A percentile compares a stretch with the other conserved stretches of the same genome.
phyloP scores from a whole-genome alignment of 2,113 vertebrate species.

The Passer domesticus region DNA sequence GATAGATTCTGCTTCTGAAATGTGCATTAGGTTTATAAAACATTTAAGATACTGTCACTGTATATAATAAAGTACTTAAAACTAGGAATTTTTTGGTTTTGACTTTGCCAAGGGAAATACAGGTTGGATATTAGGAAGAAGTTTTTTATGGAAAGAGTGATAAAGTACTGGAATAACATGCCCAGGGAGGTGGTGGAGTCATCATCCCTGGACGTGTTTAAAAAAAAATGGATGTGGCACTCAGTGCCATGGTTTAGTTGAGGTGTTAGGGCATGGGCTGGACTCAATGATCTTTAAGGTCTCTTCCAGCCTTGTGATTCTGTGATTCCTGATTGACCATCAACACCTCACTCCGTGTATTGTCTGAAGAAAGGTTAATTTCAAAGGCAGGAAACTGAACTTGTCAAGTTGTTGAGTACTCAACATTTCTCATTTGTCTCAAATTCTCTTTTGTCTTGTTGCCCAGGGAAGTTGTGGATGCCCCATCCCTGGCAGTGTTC shows the following conservation, averaged over 20 bases:
- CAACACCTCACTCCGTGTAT: accelerated
- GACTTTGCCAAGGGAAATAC: not conserved
- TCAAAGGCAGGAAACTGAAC: not conserved
- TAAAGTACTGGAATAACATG: not conserved
- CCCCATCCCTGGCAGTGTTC: not conserved
- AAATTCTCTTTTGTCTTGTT: not conserved
- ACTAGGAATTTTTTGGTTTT: not conserved
- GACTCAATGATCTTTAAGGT: not conserved
- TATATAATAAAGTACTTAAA: not conserved
- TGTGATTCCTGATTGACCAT: not conserved
- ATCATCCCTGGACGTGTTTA: not conserved
- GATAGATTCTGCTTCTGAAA: not conserved
- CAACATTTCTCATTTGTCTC: not conserved
- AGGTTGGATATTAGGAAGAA: not conserved
- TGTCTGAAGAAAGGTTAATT: not conserved
- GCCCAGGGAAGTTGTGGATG: not conserved
- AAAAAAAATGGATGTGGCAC: not conserved
- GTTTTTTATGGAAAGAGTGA: not conserved
- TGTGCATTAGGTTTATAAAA: not conserved
- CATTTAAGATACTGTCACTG: not conserved
- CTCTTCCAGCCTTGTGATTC: not conserved
- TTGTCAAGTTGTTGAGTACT: not conserved
- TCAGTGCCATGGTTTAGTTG: accelerated
- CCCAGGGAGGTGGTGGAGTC: not conserved
- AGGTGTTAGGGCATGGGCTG: too few species aligned